These are phyloP conservation scores for Lota lota DNA, from an alignment of 2,113 vertebrate species.

Conservation along the genomic window DNA sequence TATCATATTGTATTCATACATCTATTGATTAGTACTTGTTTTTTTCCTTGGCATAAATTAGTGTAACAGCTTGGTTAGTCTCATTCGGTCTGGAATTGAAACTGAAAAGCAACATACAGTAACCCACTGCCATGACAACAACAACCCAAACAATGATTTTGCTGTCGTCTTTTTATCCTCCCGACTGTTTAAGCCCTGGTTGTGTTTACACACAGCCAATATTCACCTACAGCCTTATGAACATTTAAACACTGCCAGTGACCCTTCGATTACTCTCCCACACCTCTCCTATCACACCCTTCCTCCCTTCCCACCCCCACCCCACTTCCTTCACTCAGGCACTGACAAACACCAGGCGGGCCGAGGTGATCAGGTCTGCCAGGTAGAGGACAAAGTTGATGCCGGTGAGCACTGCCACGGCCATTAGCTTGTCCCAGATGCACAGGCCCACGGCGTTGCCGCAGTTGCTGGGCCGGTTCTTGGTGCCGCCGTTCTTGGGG, in stretches of 20 bases:
- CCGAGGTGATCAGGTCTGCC: conserved; percentile 82
- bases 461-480: conserved; percentile 30
- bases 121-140: conserved; percentile 4
- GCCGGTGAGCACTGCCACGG: conserved; percentile 76
- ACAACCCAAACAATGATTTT: conserved; percentile 5
- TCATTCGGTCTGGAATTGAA: conserved; percentile 9
- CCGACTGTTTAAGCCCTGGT: conserved; percentile 14
- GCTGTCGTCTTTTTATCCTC: background rate
- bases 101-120: conserved; percentile 22
- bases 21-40: background rate
- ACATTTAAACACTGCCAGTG: conserved; percentile 33
- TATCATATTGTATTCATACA: background rate
- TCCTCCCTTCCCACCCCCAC: background rate
- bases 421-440: conserved; percentile 73
- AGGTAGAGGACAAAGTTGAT: conserved; percentile 86
- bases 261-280: conserved; percentile 5
- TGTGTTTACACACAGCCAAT: conserved; percentile 39
- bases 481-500: conserved; percentile 38
- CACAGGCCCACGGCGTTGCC: conserved; percentile 27
- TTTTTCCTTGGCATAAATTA: background rate
- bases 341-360: conserved; percentile 79
- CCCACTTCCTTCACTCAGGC: conserved; percentile 51
- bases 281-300: background rate
- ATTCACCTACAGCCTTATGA: background rate
- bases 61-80: background rate